These are phyloP conservation scores for Heliconius cydno DNA, from an alignment of 2,888 invertebrate species.

Conservation along the genomic window DNA sequence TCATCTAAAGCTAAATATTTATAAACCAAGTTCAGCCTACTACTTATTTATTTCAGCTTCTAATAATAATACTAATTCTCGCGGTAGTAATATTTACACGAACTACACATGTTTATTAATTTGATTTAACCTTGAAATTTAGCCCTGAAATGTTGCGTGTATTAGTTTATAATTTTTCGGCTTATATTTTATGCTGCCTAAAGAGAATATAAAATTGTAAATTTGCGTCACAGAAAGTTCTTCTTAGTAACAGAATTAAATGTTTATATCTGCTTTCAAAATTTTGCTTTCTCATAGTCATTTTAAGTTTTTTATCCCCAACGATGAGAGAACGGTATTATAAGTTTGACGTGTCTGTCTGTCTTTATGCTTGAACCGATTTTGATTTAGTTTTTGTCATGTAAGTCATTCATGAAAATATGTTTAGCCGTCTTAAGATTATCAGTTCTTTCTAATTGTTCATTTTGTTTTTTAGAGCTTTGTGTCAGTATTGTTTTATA, in stretches of 20 bases:
- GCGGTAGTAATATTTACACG: slow-evolving; percentile 18
- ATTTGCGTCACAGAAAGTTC: background rate
- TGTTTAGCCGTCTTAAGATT: too few relatives aligned
- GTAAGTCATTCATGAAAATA: too few relatives aligned
- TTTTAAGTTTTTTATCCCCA: too few relatives aligned
- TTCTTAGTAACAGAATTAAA: too few relatives aligned
- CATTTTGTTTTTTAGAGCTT: too few relatives aligned
- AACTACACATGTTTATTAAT: slow-evolving; percentile 23
- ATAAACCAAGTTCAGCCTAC: background rate
- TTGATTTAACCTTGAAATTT: background rate
- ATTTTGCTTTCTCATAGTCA: too few relatives aligned
- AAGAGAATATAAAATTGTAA: background rate
- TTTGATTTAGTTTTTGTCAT: background rate
- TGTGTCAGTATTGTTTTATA: too few relatives aligned
- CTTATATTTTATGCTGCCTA: background rate
- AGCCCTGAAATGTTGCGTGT: slow-evolving; percentile 2
- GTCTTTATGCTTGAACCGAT: too few relatives aligned
- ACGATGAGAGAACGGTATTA: too few relatives aligned
- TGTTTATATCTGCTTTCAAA: too few relatives aligned
- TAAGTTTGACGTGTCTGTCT: too few relatives aligned
- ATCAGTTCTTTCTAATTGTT: too few relatives aligned
- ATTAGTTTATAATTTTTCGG: background rate
- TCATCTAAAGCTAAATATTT: slow-evolving; percentile 8
- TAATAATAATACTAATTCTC: slow-evolving; percentile 14
- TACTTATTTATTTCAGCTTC: slow-evolving; percentile 10